Evolutionary conservation across 2,888 invertebrate genomes (phyloP), one percentile per base, ranked within the genome.

Genomic region (Tupiocoris notatus): DNA sequence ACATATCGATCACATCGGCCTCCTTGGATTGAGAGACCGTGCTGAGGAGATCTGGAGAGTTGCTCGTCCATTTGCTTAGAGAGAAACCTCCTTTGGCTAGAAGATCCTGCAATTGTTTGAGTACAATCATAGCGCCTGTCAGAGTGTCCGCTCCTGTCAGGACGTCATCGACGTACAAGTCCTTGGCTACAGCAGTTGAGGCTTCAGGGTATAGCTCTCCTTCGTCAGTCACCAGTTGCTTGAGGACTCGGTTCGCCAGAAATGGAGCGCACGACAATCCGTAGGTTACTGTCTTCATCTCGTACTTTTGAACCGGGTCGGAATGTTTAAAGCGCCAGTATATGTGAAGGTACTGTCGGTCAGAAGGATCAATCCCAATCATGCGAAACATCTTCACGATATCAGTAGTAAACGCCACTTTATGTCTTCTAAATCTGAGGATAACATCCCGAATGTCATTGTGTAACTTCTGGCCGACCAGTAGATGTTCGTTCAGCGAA

Each of bases 111-210:
- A 81, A 63, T 67, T 81, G 77, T 7, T 67, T 12, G 65, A 79
- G 63, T 1, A 80, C 20, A 24, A 70, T n/a, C 0, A 76, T 18
- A 1, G 81, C 81, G 25, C 80, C 77, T 9, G 77, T 65, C 17
- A 75, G 12, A 17, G 80, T 76, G 3, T 62, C 3, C 0, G 80
- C 77, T 18, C 80, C 80, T 1, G 80, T 74, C n/a, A 80, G 59
- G 0, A 80, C 24, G 77, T 82, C 81, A 74, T 82, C 81, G 2
- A 82, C 79, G 22, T 82, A 82, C 3, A 79, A 78, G 61, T 80
- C 78, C 6, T 67, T 21, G 6, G 12, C n/a, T 12, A 81, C n/a
- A 7, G 68, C 77, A 20, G 66, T 3, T 0, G 80, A 64, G n/a
- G 80, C 80, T 12, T 12, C 1, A 17, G 81, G 80, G 66, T 67